phyloP scores from a whole-genome alignment of 2,113 vertebrate genomes.

The Daboia siamensis region DNA sequence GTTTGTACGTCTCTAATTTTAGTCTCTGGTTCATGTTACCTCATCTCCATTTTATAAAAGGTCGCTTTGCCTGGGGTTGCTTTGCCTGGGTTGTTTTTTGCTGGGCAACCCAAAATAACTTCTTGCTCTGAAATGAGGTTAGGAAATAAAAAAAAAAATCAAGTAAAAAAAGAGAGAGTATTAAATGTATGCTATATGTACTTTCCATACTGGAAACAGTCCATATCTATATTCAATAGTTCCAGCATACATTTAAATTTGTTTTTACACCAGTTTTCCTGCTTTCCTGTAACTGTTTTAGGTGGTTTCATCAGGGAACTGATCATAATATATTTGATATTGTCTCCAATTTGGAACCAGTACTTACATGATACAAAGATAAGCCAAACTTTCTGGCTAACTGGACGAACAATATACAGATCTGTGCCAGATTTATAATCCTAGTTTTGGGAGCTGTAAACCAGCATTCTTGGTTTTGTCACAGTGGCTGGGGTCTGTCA shows the following conservation, averaged over 20 bases:
- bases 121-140: not conserved
- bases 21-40: conserved; percentile 14
- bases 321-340: not conserved
- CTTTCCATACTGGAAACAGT: not conserved
- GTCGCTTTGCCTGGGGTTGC: not conserved
- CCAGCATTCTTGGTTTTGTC: not conserved
- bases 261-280: not conserved
- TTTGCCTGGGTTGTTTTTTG: not conserved
- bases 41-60: conserved; percentile 19
- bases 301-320: not conserved
- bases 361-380: not conserved
- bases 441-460: not conserved
- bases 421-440: not conserved
- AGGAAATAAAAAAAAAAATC: not conserved
- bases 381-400: not conserved
- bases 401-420: not conserved
- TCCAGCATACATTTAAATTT: not conserved
- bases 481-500: not conserved
- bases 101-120: not conserved
- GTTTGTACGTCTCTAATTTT: conserved; percentile 3
- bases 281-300: not conserved
- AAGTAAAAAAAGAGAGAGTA: not conserved
- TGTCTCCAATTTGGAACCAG: not conserved
- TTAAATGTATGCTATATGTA: not conserved
- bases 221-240: not conserved